Conservation (phyloP, 2,113 vertebrate species). For the Anseranas semipalmata region DNA sequence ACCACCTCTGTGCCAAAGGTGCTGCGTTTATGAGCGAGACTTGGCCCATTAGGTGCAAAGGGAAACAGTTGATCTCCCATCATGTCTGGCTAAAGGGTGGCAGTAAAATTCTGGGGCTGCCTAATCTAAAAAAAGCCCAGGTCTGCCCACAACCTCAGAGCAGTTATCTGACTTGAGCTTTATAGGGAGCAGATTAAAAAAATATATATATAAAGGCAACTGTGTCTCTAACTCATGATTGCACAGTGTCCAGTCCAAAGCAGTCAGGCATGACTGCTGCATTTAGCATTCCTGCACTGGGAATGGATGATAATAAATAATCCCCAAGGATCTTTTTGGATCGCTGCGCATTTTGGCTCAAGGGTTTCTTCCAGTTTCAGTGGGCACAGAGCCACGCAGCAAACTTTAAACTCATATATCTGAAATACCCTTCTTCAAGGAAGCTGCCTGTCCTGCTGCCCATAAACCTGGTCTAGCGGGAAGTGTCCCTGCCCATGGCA, state of each 20-base stretch:
- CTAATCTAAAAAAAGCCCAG: neutral
- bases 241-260: neutral
- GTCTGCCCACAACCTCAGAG: neutral
- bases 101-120: neutral
- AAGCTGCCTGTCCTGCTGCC: neutral
- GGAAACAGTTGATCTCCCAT: neutral
- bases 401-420: neutral
- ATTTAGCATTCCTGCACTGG: neutral
- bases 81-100: neutral
- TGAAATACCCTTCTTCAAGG: neutral
- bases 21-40: rapidly evolving
- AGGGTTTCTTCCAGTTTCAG: neutral
- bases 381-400: neutral
- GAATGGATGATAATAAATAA: neutral
- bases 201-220: neutral
- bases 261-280: neutral
- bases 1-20: neutral
- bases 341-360: neutral
- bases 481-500: too few species aligned
- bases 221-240: rapidly evolving
- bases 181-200: neutral
- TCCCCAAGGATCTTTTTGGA: neutral
- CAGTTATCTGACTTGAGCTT: neutral
- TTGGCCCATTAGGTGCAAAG: neutral
- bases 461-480: neutral